Evolutionary conservation across 2,888 invertebrate species (phyloP).

Genomic region (Mesoligia furuncula): DNA sequence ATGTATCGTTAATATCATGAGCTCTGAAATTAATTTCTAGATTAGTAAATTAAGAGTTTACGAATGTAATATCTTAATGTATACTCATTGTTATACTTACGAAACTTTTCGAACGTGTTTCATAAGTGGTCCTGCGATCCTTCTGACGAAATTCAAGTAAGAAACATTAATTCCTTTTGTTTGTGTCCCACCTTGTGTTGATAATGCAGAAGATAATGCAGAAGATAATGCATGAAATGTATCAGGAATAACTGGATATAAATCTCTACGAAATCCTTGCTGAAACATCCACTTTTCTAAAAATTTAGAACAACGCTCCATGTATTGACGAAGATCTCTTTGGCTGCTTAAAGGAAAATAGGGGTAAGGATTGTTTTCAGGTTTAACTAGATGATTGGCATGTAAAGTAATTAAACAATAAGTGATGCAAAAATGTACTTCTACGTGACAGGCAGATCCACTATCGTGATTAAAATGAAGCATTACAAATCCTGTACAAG

Average conservation of each 20-base stretch:
- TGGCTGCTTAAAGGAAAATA: constrained; percentile 80
- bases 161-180: constrained; percentile 84
- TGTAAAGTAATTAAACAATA: constrained; percentile 84
- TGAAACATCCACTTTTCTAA: constrained; percentile 87
- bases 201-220: constrained; percentile 72
- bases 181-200: constrained; percentile 76
- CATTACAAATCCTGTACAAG: constrained; percentile 71
- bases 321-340: constrained; percentile 76
- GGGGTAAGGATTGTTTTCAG: constrained; percentile 82
- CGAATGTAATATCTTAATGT: background rate
- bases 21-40: constrained; percentile 70
- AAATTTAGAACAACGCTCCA: constrained; percentile 78
- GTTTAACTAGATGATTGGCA: constrained; percentile 69
- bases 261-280: constrained; percentile 87
- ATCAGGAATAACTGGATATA: constrained; percentile 85
- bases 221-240: constrained; percentile 84
- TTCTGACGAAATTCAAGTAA: constrained; percentile 82
- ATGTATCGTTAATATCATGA: constrained; percentile 77
- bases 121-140: constrained; percentile 86
- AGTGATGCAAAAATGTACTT: constrained; percentile 82
- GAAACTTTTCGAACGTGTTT: constrained; percentile 81
- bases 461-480: constrained; percentile 77
- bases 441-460: constrained; percentile 82
- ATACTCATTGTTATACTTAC: constrained; percentile 72
- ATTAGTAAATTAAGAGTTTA: constrained; percentile 6